Evolutionary conservation across 92 coral and sea anemone species (phyloP).

Genomic region (Bergia sp.): DNA sequence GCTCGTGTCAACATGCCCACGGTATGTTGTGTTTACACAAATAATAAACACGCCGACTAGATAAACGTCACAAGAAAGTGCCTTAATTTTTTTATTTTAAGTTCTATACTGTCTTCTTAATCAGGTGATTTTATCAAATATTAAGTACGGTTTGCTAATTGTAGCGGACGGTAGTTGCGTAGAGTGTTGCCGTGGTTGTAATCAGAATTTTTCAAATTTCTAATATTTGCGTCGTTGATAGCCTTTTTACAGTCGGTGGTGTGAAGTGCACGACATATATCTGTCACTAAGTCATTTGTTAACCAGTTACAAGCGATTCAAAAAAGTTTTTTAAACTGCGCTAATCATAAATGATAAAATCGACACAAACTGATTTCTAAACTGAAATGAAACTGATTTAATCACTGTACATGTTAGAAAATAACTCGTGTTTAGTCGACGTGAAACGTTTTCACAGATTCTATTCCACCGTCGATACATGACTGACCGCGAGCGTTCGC

Average conservation of each 20-base stretch:
- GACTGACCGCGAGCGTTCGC: no score
- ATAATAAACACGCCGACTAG: constrained; percentile 3
- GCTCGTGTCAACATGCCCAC: constrained; percentile 4
- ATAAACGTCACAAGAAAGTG: neutral
- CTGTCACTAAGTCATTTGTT: neutral
- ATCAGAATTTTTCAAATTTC: neutral
- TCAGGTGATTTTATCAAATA: neutral
- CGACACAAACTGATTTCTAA: neutral
- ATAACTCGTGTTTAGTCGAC: no score
- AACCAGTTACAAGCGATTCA: neutral
- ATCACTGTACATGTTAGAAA: no score
- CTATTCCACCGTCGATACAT: no score
- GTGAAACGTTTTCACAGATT: no score
- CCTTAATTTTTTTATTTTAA: neutral
- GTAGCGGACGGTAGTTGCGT: neutral
- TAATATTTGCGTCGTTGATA: neutral
- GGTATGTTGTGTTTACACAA: constrained; percentile 1
- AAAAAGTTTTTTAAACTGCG: neutral
- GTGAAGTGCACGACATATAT: neutral
- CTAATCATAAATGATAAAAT: neutral
- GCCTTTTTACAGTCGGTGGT: neutral
- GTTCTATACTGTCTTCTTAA: neutral
- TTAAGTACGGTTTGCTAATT: neutral
- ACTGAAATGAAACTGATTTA: no score
- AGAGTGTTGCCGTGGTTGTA: neutral